Evolutionary conservation across 2,888 invertebrate species (phyloP), one percentile per base, ranked within the genome.

Genomic region (Nysson spinosus): DNA sequence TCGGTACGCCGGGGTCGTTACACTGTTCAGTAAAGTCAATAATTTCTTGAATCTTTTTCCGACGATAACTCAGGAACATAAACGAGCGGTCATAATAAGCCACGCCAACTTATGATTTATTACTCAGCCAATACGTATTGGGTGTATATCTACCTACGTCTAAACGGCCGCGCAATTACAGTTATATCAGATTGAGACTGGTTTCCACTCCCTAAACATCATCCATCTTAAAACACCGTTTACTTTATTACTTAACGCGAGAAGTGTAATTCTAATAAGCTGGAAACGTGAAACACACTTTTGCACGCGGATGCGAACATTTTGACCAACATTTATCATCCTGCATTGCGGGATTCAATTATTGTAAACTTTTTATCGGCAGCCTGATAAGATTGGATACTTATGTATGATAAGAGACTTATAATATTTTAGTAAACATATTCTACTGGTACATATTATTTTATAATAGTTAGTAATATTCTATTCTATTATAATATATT

Each of bases 51-150:
- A 60, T 72, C 44, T 60, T 57, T 58, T 55, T 46, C 39, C 35
- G 47, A 49, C 58, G 52, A 64, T 62, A 71, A 70, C 62, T 71
- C 65, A 65, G 35, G 64, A 47, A 46, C 68, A 64, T 71, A 75
- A 75, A 75, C 68, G 58, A 55, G 40, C 73, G 58, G 56, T 68
- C 73, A 65, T 68, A 75, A 75, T 74, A 71, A 75, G 72, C 73
- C 60, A 54, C 51, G 58, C 50, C 54, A 35, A 42, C 12, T 16
- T 17, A 46, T 75, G 75, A 74, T 74, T 74, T 71, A 74, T 75
- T 57, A 61, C 54, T 51, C 68, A 55, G 14, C 58, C 64, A 54
- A 75, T 74, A 62, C 50, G 42, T 58, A 72, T 62, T 62, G 71
- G 57, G 57, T 57, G 55, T 56, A 52, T 52, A 51, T 63, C 58